Conservation (phyloP, 2,888 invertebrate species). For the Drosophila ezoana region DNA sequence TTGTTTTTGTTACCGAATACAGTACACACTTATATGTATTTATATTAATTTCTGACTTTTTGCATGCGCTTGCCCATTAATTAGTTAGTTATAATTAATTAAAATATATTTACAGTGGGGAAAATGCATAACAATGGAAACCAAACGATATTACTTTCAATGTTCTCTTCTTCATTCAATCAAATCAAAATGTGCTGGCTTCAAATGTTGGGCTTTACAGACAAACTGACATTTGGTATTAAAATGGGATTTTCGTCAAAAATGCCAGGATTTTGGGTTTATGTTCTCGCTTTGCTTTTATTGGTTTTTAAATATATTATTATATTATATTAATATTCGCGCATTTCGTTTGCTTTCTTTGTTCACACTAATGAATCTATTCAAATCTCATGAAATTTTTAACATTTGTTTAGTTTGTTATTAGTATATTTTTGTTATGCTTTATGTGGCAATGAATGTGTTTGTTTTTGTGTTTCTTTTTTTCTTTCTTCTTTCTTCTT, state of each 20-base stretch:
- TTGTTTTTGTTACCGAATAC: conserved; percentile 39
- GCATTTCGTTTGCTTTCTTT: conserved; percentile 16
- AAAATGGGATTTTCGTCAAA: conserved; percentile 26
- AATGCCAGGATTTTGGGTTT: conserved; percentile 33
- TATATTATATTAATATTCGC: conserved; percentile 48
- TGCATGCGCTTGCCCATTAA: conserved; percentile 48
- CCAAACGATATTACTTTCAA: conserved; percentile 48
- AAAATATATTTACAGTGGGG: conserved; percentile 78
- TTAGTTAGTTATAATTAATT: conserved; percentile 69
- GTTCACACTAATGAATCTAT: conserved; percentile 68
- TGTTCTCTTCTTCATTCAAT: too few species aligned
- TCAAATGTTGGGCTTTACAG: too few species aligned
- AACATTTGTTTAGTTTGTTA: conserved; percentile 50
- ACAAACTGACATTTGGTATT: conserved; percentile 33
- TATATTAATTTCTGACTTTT: conserved; percentile 37
- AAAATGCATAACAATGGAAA: conserved; percentile 73
- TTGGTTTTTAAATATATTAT: conserved; percentile 11
- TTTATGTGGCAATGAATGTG: conserved; percentile 45
- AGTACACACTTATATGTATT: conserved; percentile 49
- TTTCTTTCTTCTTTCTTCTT: too few species aligned
- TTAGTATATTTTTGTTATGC: conserved; percentile 30
- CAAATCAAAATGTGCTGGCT: too few species aligned
- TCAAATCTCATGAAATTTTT: conserved; percentile 61
- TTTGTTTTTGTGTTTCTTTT: conserved; percentile 10
- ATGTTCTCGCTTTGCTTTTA: conserved; percentile 21